Evolutionary conservation across 2,797 vertebrate species (phyloP).

Genomic region (Cynopterus sphinx): DNA sequence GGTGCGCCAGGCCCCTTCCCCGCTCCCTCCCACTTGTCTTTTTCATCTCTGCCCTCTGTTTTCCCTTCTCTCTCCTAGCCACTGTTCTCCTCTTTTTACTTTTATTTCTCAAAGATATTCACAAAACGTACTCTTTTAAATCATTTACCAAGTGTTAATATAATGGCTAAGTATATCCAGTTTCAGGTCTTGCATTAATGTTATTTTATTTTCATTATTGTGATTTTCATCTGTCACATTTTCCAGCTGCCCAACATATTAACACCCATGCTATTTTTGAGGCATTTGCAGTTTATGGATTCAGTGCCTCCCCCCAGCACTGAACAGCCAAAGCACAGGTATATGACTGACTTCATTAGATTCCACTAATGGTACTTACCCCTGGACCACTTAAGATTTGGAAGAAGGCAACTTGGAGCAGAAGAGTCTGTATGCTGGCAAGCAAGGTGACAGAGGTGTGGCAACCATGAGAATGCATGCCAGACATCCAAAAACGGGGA

Average conservation of each 20-base stretch:
- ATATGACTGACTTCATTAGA: neutral
- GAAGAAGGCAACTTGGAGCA: neutral
- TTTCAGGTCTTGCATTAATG: neutral
- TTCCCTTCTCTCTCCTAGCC: neutral
- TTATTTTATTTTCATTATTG: slow-evolving; percentile 2
- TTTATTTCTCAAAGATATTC: neutral
- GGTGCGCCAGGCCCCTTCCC: too few relatives aligned
- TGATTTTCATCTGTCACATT: neutral
- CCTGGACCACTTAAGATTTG: neutral
- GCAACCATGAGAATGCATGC: neutral
- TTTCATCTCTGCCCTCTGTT: neutral
- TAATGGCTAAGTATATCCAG: neutral
- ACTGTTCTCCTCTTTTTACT: neutral
- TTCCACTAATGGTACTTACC: neutral
- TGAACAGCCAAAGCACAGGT: neutral
- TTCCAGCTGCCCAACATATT: neutral
- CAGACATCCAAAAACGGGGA: neutral
- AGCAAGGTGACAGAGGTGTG: neutral
- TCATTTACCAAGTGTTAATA: neutral
- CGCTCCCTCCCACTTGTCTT: neutral
- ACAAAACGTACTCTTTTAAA: slow-evolving; percentile 4
- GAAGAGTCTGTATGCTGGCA: neutral
- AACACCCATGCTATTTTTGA: neutral
- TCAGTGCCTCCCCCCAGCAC: neutral
- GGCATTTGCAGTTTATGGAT: neutral